Percentiles rank a stretch among this genome's conserved stretches.
Conservation (phyloP, 2,888 invertebrate genomes). For the Lypha dubia region DNA sequence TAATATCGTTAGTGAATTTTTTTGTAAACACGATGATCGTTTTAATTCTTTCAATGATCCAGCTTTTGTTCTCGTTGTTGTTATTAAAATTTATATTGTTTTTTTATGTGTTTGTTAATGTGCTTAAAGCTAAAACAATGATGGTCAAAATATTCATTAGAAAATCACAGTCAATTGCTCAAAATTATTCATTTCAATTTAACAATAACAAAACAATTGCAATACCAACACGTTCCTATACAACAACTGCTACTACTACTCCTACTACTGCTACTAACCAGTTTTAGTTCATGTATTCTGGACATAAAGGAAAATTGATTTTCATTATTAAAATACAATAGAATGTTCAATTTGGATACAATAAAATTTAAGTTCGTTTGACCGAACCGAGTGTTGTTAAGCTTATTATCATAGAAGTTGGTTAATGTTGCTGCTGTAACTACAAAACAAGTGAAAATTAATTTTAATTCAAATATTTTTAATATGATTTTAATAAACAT, state of each 20-base stretch:
- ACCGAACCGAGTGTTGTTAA: constrained; percentile 7
- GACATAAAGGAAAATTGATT: constrained; percentile 21
- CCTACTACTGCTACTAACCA: too few relatives aligned
- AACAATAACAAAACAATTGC: constrained; percentile 9
- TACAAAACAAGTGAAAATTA: neutral
- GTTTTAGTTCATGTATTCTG: constrained; percentile 14
- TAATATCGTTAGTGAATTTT: too few relatives aligned
- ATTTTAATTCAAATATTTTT: neutral
- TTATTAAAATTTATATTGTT: too few relatives aligned
- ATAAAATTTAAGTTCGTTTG: constrained; percentile 7
- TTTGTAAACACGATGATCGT: too few relatives aligned
- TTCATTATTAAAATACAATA: constrained; percentile 36
- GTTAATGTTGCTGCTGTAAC: neutral
- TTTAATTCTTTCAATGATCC: neutral
- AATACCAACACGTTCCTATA: neutral
- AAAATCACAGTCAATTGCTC: constrained; percentile 2
- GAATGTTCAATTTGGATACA: constrained; percentile 10
- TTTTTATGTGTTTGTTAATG: neutral
- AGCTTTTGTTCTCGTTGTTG: neutral
- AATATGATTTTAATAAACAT: neutral
- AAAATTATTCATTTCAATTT: constrained; percentile 30
- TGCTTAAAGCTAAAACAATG: neutral
- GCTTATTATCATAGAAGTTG: constrained; percentile 9
- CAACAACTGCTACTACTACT: neutral
- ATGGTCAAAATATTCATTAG: neutral